Evolutionary conservation across 2,888 invertebrate genomes (phyloP).

Genomic region (Andrena dorsata): DNA sequence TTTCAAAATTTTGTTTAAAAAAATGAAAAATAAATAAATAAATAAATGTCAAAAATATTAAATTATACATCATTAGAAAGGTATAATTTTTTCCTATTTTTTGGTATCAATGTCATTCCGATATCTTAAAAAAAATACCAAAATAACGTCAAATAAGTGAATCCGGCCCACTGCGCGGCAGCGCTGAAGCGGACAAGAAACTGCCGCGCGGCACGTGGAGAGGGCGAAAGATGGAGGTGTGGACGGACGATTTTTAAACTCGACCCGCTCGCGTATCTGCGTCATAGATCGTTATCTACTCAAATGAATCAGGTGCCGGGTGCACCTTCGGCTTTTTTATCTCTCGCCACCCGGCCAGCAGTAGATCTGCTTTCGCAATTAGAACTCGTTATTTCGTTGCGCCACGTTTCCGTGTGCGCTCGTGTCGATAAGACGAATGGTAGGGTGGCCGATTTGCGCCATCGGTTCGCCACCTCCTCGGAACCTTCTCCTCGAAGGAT

Average conservation of each 20-base stretch:
- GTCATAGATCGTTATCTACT: slow-evolving; percentile 76
- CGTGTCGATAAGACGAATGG: slow-evolving; percentile 72
- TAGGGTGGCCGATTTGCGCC: slow-evolving; percentile 66
- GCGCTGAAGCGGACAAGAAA: slow-evolving; percentile 25
- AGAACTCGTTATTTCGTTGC: slow-evolving; percentile 83
- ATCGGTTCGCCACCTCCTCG: slow-evolving; percentile 46
- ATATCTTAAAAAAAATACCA: too few species aligned
- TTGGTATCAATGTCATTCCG: too few species aligned
- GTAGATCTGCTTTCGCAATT: slow-evolving; percentile 80
- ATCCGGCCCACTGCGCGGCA: too few species aligned
- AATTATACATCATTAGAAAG: too few species aligned
- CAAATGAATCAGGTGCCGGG: slow-evolving; percentile 76
- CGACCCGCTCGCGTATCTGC: slow-evolving; percentile 71
- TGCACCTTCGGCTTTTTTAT: slow-evolving; percentile 68
- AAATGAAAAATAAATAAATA: too few species aligned
- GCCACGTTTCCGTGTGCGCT: slow-evolving; percentile 78
- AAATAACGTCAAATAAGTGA: too few species aligned
- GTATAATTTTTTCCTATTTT: too few species aligned
- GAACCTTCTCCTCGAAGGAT: slow-evolving; percentile 22
- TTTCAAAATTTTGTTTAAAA: too few species aligned
- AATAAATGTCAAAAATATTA: too few species aligned
- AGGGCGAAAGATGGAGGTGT: slow-evolving; percentile 67
- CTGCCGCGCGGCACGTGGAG: slow-evolving; percentile 39
- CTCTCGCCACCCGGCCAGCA: slow-evolving; percentile 31
- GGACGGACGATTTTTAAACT: slow-evolving; percentile 73